phyloP scores from a whole-genome alignment of 2,888 invertebrate species.

The Caenorhabditis angaria region DNA sequence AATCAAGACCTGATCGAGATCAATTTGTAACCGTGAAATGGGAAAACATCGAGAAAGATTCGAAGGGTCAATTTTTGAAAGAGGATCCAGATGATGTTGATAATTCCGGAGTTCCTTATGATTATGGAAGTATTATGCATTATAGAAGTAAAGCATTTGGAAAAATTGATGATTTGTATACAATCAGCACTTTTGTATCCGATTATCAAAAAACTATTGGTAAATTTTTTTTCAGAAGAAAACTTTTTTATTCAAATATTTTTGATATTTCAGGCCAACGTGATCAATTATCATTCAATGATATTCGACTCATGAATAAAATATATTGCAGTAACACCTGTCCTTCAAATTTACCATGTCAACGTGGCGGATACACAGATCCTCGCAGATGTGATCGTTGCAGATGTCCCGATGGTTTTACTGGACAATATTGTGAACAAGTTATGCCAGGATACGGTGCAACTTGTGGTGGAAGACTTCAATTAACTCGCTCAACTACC shows the following conservation, averaged over 20 bases:
- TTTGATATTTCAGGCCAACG: conserved; percentile 55
- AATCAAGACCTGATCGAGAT: conserved; percentile 70
- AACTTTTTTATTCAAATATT: conserved; percentile 3
- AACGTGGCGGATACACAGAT: conserved; percentile 72
- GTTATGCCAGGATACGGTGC: conserved; percentile 72
- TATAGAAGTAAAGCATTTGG: conserved; percentile 72
- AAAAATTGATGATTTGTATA: conserved; percentile 71
- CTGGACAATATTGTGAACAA: conserved; percentile 69
- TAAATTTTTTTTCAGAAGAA: too few relatives aligned
- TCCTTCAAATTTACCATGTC: conserved; percentile 64
- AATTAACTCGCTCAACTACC: conserved; percentile 45
- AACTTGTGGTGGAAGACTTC: conserved; percentile 69
- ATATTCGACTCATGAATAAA: conserved; percentile 72
- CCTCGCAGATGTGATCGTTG: conserved; percentile 69
- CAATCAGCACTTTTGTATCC: conserved; percentile 71
- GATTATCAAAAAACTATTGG: conserved; percentile 72
- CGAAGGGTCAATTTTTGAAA: conserved; percentile 72
- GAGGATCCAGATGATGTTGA: conserved; percentile 72
- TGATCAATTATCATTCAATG: conserved; percentile 72
- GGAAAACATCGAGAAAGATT: conserved; percentile 72
- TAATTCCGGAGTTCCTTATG: conserved; percentile 71
- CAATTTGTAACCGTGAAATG: conserved; percentile 69
- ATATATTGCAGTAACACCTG: conserved; percentile 69
- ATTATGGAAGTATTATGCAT: conserved; percentile 72
- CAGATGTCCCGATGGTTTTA: conserved; percentile 73